phyloP scores from a whole-genome alignment of 2,797 vertebrate species.

The Ficedula albicollis region DNA sequence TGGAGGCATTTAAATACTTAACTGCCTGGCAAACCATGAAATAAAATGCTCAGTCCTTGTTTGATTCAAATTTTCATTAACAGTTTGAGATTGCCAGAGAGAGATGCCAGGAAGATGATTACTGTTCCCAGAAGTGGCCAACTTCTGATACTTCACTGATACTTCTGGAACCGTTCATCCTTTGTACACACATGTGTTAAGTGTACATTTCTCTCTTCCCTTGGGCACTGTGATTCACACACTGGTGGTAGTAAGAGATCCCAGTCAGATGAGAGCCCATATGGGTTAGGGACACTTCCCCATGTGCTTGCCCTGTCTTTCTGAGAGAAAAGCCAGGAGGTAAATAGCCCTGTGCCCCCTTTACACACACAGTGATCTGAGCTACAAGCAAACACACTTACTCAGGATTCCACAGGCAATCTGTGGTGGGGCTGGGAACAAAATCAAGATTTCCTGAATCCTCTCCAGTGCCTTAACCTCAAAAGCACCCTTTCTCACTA shows the following conservation, averaged over 20 bases:
- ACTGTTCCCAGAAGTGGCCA: not conserved
- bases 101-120: not conserved
- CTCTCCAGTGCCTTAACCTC: constrained; percentile 45
- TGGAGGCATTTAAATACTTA: not conserved
- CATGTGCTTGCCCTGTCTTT: not conserved
- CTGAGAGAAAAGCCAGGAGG: not conserved
- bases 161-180: not conserved
- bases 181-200: not conserved
- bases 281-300: not conserved
- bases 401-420: constrained; percentile 24
- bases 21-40: not conserved
- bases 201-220: not conserved
- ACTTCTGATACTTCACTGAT: not conserved
- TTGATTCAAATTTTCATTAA: constrained; percentile 19
- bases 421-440: constrained; percentile 29
- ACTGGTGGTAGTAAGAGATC: not conserved
- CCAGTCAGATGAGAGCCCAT: not conserved
- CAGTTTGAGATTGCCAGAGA: not conserved
- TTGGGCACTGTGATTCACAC: not conserved
- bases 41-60: not conserved
- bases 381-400: not conserved
- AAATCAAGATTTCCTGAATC: constrained; percentile 51
- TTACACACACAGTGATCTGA: not conserved
- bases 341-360: not conserved
- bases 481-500: constrained; percentile 60